Base-by-base conservation (phyloP, 1,140 invertebrate species). In the Scaptomyza montana region DNA sequence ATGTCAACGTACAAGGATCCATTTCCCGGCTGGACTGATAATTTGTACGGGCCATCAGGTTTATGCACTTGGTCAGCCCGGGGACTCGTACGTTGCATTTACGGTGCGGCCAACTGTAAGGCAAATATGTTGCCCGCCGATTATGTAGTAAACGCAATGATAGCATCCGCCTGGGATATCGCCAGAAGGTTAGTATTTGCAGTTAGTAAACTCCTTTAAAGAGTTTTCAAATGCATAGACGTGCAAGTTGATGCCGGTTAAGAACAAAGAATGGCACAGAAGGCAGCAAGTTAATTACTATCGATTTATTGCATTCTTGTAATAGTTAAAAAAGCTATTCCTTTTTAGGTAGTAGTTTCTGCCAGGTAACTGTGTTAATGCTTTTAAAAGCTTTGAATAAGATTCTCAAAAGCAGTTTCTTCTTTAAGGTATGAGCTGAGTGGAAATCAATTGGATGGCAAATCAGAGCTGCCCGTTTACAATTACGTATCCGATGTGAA, bases 61-160 rank as follows among this genome's bases (percentile, higher is more conserved):
- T 89, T 94, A 33, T 90, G 92, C 49, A 92, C 93, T 33, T 93
- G 92, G 45, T 90, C 92, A 51, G 94, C 94, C 12, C 93, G 94
- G 80, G 96, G 96, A 51, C 80, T 97, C 28, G 89, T 97, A 36
- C 94, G 94, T 77, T 94, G 94, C 54, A 93, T 96, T 81, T 93
- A 94, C 59, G 94, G 94, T 62, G 92, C 94, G 85, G 77, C 84
- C 8, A 90, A 93, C 47, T 92, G 92, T 19, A 93, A 92, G 49
- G 94, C 96, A 12, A 96, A 97, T 89, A 92, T 97, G 21, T 94
- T 97, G 21, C 96, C 97, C 5, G 96, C 95, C 9, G 96, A 97
- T 93, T 93, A 95, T 64, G 94, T 95, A 21, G 94, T 96, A 7
- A 97, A 96, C 92, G 93, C 95, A 56, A 93, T 97, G 80, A 95